Evolutionary conservation across 1,140 invertebrate species (phyloP), one percentile per base, ranked within the genome.

Genomic region (Papilio dardanus): DNA sequence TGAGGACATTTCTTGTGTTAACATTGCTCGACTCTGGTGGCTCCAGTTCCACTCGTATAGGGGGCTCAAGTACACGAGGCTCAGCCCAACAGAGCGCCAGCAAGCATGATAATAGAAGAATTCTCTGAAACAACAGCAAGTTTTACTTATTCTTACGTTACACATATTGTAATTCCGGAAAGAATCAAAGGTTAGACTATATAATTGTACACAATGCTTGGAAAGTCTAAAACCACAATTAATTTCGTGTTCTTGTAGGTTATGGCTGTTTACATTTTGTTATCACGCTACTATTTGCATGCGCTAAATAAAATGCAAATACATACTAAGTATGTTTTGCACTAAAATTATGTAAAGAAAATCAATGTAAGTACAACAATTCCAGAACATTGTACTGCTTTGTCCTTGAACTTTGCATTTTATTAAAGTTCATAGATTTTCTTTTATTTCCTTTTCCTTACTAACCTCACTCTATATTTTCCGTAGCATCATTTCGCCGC

Each of bases 1-100:
- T 68, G 12, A 81, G 54, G 2, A 88, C 80, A 58, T 86, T 83
- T 8, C 80, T 79, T 7, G 80, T 42, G 1, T 19, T 68, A 16
- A 71, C 35, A n/a, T 10, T 50, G 8, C 66, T 46, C 2, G 82
- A 79, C 0, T 75, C 79, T 0, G 90, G 89, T 0, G 90, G 88
- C 8, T 79, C 81, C 10, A 92, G 74, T 31, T 91, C 91, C 14
- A 89, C 81, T 1, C 87, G 77, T 10, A 90, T 42, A 2, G 86
- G 81, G 3, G 88, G 84, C 31, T 89, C 82, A 24, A 88, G 66
- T 16, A 82, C 16, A 0, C 78, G 75, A 7, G 73, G 74, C 33
- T 83, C 79, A 7, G 77, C 84, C 76, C 83, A 83, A 77, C 74
- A 37, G 8, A 71, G 74, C 1, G 79, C 66, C 33, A 80, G 31